Base-by-base conservation (phyloP, 2,113 vertebrate species). In the Corythaeola cristata region DNA sequence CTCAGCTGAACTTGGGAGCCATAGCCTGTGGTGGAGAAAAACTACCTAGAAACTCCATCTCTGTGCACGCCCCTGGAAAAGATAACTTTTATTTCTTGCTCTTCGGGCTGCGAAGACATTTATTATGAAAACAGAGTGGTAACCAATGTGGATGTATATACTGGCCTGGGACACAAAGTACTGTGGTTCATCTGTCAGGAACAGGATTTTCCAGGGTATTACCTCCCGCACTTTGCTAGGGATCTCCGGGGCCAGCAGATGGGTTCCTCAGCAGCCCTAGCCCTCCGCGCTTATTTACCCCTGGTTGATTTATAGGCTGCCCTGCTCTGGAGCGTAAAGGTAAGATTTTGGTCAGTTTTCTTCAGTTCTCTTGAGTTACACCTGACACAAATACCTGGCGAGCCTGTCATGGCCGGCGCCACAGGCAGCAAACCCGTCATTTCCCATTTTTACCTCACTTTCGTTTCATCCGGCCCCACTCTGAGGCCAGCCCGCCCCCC, bases 281-380 rank as follows among this genome's bases (percentile, higher is more conserved):
- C 50, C 33, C 41, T 26, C 17, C 0, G 0, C 26, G 13, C 1
- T 23, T 5, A 2, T 16, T 11, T 2, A 11, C 16, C 15, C 17
- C 19, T 0, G 0, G 0, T 1, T 2, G 30, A 10, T 11, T 19
- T 9, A 26, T 6, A 12, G 9, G 3, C 32, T 16, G 60, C 7
- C 44, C n/a, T 10, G 67, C 41, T 12, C 52, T 5, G 41, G 22
- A 49, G 18, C 3, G 9, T 9, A 2, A 8, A 9, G 12, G 0
- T 5, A 50, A 79, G 22, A 12, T 39, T 4, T 5, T 7, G 44
- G 44, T 20, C 28, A 2, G 16, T 17, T n/a, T 49, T 5, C 41
- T 27, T 8, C 73, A 33, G 8, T 1, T 15, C 58, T 23, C 22
- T 12, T 0, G 0, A 17, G 21, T 8, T 2, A 30, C 39, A 7